Percentiles rank a stretch among this genome's conserved stretches.
phyloP scores from a whole-genome alignment of 2,888 invertebrate species.

The Calameuta filiformis region DNA sequence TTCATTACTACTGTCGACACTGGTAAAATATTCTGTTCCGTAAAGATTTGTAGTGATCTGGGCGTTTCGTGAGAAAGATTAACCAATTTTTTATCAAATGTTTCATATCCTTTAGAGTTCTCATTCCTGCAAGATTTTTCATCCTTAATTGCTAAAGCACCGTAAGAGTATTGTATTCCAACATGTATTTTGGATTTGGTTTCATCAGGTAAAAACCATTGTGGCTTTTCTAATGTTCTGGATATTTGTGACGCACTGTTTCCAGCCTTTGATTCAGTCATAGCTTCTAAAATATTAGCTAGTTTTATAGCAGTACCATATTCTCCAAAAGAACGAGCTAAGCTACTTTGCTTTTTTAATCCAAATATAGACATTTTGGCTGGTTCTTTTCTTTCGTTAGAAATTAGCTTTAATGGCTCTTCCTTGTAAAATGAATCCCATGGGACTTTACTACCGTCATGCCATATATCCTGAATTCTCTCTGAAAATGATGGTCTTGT shows the following conservation, averaged over 20 bases:
- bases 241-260: not conserved
- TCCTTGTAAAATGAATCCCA: slow-evolving; percentile 8
- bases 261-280: slow-evolving; percentile 10
- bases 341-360: slow-evolving; percentile 9
- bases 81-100: not conserved
- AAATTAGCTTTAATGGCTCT: not conserved
- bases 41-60: not conserved
- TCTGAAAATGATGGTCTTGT: slow-evolving; percentile 26
- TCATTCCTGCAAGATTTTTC: not conserved
- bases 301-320: slow-evolving; percentile 8
- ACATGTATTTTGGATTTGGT: slow-evolving; percentile 18
- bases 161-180: slow-evolving; percentile 23
- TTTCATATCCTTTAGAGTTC: not conserved
- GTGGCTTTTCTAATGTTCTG: not conserved
- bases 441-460: slow-evolving; percentile 8
- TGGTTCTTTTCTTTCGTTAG: slow-evolving; percentile 7
- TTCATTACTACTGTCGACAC: not conserved
- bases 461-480: slow-evolving; percentile 34
- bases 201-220: not conserved
- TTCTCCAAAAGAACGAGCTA: slow-evolving; percentile 6
- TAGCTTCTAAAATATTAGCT: slow-evolving; percentile 12
- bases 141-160: not conserved
- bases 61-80: not conserved
- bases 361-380: slow-evolving; percentile 11
- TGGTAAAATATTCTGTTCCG: not conserved